A percentile compares a stretch with the other conserved stretches of the same genome.
phyloP scores from a whole-genome alignment of 1,140 invertebrate species.

The Thaumatotibia leucotreta region DNA sequence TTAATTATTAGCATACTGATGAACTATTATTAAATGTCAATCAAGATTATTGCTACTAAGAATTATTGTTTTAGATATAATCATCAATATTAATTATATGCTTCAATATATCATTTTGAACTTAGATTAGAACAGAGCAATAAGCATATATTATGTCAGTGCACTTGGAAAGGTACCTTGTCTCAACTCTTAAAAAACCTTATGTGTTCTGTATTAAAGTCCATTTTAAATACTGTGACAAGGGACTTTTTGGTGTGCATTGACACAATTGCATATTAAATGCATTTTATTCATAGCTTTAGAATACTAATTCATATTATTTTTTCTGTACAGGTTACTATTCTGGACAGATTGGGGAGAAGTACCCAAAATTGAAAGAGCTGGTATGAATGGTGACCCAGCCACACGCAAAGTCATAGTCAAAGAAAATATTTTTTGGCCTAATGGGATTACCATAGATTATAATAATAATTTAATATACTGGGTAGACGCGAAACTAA shows the following conservation, averaged over 20 bases:
- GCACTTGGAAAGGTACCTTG: too few relatives aligned
- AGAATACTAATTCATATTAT: neutral
- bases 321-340: conserved; percentile 78
- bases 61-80: too few relatives aligned
- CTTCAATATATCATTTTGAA: conserved; percentile 87
- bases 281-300: neutral
- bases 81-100: conserved; percentile 90
- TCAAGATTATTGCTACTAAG: too few relatives aligned
- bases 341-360: conserved; percentile 97
- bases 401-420: conserved; percentile 86
- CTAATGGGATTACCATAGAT: conserved; percentile 94
- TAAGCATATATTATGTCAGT: too few relatives aligned
- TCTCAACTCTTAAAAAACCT: conserved; percentile 93
- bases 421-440: conserved; percentile 91
- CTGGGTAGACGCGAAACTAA: conserved; percentile 92
- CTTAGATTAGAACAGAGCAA: conserved; percentile 82
- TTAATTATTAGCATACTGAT: conserved; percentile 95
- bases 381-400: conserved; percentile 92
- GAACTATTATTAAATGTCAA: too few relatives aligned
- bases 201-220: conserved; percentile 91
- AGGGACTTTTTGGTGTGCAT: too few relatives aligned
- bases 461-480: conserved; percentile 86
- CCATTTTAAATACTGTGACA: too few relatives aligned
- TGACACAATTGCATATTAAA: too few relatives aligned
- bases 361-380: conserved; percentile 91